Evolutionary conservation across 2,797 vertebrate genomes (phyloP), one percentile per base, ranked within the genome.

Genomic region (Amblyopsis hoosieri): DNA sequence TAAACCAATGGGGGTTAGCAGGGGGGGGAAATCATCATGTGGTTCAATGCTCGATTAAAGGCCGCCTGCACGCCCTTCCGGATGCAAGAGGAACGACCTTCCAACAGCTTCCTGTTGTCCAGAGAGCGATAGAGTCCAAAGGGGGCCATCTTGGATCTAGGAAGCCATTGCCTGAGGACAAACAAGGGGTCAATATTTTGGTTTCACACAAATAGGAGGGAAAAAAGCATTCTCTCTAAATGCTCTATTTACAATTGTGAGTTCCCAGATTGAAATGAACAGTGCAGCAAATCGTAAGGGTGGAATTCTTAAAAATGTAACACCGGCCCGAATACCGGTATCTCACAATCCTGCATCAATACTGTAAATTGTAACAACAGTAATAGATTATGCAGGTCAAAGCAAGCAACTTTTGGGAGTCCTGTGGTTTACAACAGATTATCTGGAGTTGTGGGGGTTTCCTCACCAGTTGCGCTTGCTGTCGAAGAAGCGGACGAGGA

Each of bases 381-480:
- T 23, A 23, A 23, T 23, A 23, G 23, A 23, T 23, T 23, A 23
- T 23, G 23, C 23, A 23, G 23, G 23, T 23, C 3, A 23, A 23
- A 23, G 23, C 23, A 23, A 23, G 23, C 23, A 23, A 3, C 23
- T 23, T 23, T 23, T 3, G 3, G 23, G 23, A 23, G 23, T 23
- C 23, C 23, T 23, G 23, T 3, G 23, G 23, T 23, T 23, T 23
- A 23, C 23, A 37, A 37, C 33, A 37, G 33, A 37, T 37, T 37
- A 46, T 48, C 12, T 12, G n/a, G 47, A 4, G n/a, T 17, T 3
- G 5, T 2, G 42, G 13, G n/a, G 12, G 14, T 52, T 31, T 23
- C 3, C 96, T 93, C 91, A 99, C 97, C 97, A 99, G 91, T 95
- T 99, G 88, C 94, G 93, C 90, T 93, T 99, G 90, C 94, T 99